Conservation (phyloP, 1,140 invertebrate genomes). For the Leptinotarsa undecemlineata region DNA sequence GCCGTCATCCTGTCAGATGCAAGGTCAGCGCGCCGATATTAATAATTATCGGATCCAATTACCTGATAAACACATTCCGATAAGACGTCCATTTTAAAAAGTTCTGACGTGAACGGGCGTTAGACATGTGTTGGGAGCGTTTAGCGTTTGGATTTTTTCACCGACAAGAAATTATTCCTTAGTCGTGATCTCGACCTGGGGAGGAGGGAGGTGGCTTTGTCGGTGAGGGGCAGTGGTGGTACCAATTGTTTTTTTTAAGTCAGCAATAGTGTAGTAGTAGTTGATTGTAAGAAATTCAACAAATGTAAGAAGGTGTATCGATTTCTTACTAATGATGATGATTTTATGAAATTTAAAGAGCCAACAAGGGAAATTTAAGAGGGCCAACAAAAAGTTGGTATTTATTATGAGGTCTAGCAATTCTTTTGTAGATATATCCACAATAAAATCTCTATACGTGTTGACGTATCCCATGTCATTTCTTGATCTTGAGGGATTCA, state of each 20-base stretch:
- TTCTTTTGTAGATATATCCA: too few species aligned
- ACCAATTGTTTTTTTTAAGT: background rate
- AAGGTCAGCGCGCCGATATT: conserved; percentile 31
- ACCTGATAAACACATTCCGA: conserved; percentile 43
- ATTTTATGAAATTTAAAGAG: too few species aligned
- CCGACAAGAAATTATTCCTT: background rate
- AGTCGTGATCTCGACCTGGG: background rate
- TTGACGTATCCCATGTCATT: too few species aligned
- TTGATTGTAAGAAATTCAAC: background rate
- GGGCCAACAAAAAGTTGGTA: too few species aligned
- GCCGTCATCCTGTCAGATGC: conserved; percentile 29
- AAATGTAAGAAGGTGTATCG: background rate
- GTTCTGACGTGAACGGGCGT: conserved; percentile 12
- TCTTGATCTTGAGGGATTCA: too few species aligned
- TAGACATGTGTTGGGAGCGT: conserved; percentile 33
- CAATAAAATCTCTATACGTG: too few species aligned
- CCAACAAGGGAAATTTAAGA: too few species aligned
- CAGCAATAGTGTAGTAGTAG: background rate
- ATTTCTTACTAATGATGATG: background rate
- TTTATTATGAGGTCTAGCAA: too few species aligned
- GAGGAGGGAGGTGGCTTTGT: background rate
- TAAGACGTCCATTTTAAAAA: conserved; percentile 35
- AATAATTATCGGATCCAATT: conserved; percentile 42
- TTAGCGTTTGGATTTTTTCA: conserved; percentile 26
- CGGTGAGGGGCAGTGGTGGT: background rate